Conservation (phyloP, 2,797 vertebrate species). For the Malacoraja senta region DNA sequence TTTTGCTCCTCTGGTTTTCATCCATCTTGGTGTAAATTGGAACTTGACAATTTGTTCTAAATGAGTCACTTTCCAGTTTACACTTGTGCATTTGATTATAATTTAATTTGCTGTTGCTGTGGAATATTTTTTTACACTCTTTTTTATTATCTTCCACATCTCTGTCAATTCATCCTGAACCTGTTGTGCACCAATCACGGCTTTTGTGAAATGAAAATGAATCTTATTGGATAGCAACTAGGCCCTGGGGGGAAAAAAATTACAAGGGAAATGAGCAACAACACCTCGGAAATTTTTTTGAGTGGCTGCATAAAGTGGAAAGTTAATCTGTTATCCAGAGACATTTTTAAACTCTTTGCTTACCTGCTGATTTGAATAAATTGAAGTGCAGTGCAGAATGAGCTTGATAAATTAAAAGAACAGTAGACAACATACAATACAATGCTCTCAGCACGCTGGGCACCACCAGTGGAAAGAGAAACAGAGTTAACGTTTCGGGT, state of each 20-base stretch:
- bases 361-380: neutral
- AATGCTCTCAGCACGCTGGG: too few relatives aligned
- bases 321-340: neutral
- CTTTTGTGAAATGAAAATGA: too few relatives aligned
- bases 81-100: neutral
- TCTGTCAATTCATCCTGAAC: neutral
- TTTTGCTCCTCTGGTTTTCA: neutral
- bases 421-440: too few relatives aligned
- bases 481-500: too few relatives aligned
- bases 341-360: neutral
- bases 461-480: too few relatives aligned
- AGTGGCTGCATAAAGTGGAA: neutral
- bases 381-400: too few relatives aligned
- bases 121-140: neutral
- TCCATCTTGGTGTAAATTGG: neutral
- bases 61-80: neutral
- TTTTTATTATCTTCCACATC: neutral
- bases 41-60: neutral
- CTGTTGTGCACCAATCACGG: neutral
- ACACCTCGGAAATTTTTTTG: neutral
- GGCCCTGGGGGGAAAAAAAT: neutral
- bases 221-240: neutral
- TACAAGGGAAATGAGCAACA: neutral
- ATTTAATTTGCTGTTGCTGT: neutral
- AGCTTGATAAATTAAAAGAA: too few relatives aligned